These are phyloP conservation scores for Sminthurides bifidus DNA, from an alignment of 1,140 invertebrate genomes.

Conservation along the genomic window DNA sequence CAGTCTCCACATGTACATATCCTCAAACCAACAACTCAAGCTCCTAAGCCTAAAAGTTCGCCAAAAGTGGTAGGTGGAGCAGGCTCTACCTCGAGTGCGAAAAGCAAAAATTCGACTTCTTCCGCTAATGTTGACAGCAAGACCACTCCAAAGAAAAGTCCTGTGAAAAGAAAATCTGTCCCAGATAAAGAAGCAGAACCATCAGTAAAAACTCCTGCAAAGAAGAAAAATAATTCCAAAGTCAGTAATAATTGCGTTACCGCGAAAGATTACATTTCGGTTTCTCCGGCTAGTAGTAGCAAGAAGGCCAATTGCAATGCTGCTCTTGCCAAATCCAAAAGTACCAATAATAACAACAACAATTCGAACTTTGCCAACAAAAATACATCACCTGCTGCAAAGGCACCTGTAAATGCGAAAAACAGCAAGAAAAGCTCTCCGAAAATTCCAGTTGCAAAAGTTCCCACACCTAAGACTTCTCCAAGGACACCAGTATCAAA, in stretches of 20 bases:
- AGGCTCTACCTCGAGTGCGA: too few relatives aligned
- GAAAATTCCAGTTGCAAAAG: neutral
- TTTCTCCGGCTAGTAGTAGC: neutral
- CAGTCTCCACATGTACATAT: conserved; percentile 7
- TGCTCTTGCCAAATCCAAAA: neutral
- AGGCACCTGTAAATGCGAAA: neutral
- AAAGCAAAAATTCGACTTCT: too few relatives aligned
- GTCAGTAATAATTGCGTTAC: neutral
- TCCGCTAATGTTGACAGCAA: too few relatives aligned
- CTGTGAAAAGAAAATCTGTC: conserved; percentile 4
- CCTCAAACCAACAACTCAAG: neutral
- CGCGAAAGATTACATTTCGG: neutral
- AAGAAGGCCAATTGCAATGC: neutral
- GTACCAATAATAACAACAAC: neutral
- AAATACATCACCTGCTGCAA: neutral
- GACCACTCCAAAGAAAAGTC: neutral
- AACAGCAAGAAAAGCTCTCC: neutral
- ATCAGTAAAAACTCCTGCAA: neutral
- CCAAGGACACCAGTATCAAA: neutral
- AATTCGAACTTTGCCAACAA: neutral
- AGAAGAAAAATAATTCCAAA: neutral
- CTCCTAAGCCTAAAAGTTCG: neutral
- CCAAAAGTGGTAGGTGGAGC: neutral
- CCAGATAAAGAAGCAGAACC: neutral
- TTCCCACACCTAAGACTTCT: neutral